These are phyloP conservation scores for Candoia aspera DNA, from an alignment of 2,113 vertebrate species.

Conservation along the genomic window DNA sequence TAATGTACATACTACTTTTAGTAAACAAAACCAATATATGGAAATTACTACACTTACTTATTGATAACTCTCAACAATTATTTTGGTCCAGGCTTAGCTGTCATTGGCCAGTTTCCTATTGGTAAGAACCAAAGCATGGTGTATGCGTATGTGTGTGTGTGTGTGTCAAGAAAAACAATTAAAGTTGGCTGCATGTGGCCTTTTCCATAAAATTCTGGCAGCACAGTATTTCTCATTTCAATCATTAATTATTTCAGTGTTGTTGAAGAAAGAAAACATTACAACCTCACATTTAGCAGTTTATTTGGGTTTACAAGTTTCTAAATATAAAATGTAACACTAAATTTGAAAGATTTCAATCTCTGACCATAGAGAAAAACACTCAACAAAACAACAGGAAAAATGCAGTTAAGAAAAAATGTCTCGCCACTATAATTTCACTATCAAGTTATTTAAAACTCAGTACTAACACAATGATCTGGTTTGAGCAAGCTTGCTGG, in stretches of 20 bases:
- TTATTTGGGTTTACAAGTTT: not conserved
- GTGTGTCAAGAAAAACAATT: not conserved
- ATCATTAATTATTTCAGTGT: not conserved
- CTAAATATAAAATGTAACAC: slow-evolving; percentile 1
- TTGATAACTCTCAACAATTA: not conserved
- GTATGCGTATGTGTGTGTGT: not conserved
- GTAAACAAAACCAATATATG: not conserved
- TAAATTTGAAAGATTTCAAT: not conserved
- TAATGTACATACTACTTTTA: not conserved
- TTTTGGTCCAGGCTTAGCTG: not conserved
- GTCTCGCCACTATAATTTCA: not conserved
- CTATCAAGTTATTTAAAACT: not conserved
- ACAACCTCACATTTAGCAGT: not conserved
- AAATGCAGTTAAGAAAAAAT: not conserved
- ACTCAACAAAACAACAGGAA: slow-evolving; percentile 9
- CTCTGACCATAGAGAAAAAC: not conserved
- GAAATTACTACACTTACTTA: not conserved
- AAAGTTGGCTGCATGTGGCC: not conserved
- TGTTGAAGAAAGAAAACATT: not conserved
- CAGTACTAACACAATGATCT: not conserved
- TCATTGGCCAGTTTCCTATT: not conserved
- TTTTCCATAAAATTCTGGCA: not conserved
- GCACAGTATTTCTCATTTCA: not conserved
- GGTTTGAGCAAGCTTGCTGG: not conserved
- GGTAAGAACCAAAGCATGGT: not conserved